These are phyloP conservation scores for Drosophila nigrodunni DNA, from an alignment of 1,140 invertebrate genomes.

Conservation along the genomic window DNA sequence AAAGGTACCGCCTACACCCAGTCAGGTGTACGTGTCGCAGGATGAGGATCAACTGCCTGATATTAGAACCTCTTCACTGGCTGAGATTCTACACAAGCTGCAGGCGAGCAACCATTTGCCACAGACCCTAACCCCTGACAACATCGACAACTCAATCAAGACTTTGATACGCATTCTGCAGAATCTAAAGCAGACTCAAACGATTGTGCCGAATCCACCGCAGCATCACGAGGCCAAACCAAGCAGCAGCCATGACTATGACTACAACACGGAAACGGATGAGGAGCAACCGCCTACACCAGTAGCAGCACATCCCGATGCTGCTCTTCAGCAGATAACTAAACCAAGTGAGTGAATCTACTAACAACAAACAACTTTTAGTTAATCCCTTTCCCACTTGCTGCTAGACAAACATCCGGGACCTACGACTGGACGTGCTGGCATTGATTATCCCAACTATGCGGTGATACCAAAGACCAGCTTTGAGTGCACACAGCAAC, in stretches of 20 bases:
- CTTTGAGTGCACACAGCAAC: slow-evolving; percentile 93
- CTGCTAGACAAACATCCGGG: slow-evolving; percentile 75
- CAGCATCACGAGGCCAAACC: slow-evolving; percentile 71
- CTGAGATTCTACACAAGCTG: slow-evolving; percentile 87
- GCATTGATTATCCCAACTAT: slow-evolving; percentile 93
- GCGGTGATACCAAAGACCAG: slow-evolving; percentile 90
- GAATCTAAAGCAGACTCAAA: slow-evolving; percentile 87
- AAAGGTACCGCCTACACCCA: slow-evolving; percentile 23
- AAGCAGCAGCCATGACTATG: slow-evolving; percentile 57
- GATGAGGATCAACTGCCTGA: slow-evolving; percentile 76
- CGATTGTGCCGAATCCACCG: slow-evolving; percentile 78
- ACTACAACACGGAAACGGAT: slow-evolving; percentile 60
- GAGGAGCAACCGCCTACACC: slow-evolving; percentile 27
- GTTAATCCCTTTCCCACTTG: too few species aligned
- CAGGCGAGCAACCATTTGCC: slow-evolving; percentile 90
- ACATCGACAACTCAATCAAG: slow-evolving; percentile 91
- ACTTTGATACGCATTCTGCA: slow-evolving; percentile 90
- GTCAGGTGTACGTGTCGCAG: slow-evolving; percentile 8
- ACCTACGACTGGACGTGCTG: slow-evolving; percentile 89
- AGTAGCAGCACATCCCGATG: slow-evolving; percentile 33
- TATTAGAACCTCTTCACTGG: slow-evolving; percentile 83
- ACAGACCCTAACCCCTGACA: slow-evolving; percentile 89
- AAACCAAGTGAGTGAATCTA: slow-evolving; percentile 63
- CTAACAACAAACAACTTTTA: background rate
- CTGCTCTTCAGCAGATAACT: slow-evolving; percentile 30